Conservation (phyloP, 2,888 invertebrate genomes). For the Tyria jacobaeae region DNA sequence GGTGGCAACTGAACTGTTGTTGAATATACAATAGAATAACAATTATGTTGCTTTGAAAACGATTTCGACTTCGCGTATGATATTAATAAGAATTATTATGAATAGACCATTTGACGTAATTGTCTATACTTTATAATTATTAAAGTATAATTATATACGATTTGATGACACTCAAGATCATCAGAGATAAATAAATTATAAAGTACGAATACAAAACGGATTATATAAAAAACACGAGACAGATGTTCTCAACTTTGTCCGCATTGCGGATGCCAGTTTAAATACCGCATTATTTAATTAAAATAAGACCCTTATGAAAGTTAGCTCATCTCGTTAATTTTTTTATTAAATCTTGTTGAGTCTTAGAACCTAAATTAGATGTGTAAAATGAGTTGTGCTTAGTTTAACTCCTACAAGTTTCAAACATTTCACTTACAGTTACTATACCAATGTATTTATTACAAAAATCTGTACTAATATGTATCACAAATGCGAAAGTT, state of each 20-base stretch:
- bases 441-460: not conserved
- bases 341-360: not conserved
- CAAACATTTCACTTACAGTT: not conserved
- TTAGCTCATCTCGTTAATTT: not conserved
- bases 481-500: too few species aligned
- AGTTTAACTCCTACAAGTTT: too few species aligned
- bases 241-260: not conserved
- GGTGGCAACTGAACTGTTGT: too few species aligned
- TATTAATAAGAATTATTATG: not conserved
- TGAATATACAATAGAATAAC: not conserved
- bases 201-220: not conserved
- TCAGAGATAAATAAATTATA: too few species aligned
- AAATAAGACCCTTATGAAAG: not conserved
- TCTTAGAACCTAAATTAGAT: not conserved
- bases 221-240: not conserved
- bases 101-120: not conserved
- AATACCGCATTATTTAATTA: not conserved
- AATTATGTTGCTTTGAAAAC: not conserved
- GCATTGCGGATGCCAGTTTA: not conserved
- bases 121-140: not conserved
- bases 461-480: too few species aligned
- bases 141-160: too few species aligned
- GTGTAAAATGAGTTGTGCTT: not conserved
- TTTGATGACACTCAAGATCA: too few species aligned
- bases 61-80: not conserved